Conservation (phyloP, 2,888 invertebrate species). For the Hypomecis punctinalis region DNA sequence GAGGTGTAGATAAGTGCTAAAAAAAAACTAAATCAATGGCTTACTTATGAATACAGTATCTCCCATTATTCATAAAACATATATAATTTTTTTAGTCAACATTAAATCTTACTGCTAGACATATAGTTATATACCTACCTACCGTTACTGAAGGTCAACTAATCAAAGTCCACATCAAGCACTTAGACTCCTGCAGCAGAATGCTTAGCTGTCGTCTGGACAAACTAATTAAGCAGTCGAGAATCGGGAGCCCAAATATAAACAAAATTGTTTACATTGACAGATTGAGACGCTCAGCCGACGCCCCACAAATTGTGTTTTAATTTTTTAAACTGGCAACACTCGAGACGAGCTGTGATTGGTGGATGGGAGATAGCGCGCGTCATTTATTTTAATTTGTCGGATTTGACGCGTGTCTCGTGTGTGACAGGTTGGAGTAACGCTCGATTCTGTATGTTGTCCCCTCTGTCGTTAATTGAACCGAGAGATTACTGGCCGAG, state of each 20-base stretch:
- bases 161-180: neutral
- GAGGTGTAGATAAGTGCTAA: too few species aligned
- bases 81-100: too few species aligned
- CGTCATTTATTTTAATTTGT: conserved; percentile 84
- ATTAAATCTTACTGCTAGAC: too few species aligned
- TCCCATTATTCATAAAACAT: too few species aligned
- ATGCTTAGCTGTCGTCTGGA: conserved; percentile 32
- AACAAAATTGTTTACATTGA: conserved; percentile 76
- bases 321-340: conserved; percentile 82
- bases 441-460: conserved; percentile 34
- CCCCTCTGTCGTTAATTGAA: conserved; percentile 48
- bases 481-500: conserved; percentile 44
- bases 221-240: conserved; percentile 45
- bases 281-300: conserved; percentile 68
- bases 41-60: too few species aligned
- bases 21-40: too few species aligned
- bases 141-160: neutral
- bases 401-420: conserved; percentile 56
- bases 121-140: too few species aligned
- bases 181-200: conserved; percentile 17
- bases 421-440: conserved; percentile 50
- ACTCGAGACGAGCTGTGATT: conserved; percentile 60
- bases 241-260: conserved; percentile 65
- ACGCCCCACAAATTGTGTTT: conserved; percentile 74
- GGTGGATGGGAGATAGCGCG: conserved; percentile 65